phyloP scores from a whole-genome alignment of 2,797 vertebrate species.

The Nyctalus aviator region DNA sequence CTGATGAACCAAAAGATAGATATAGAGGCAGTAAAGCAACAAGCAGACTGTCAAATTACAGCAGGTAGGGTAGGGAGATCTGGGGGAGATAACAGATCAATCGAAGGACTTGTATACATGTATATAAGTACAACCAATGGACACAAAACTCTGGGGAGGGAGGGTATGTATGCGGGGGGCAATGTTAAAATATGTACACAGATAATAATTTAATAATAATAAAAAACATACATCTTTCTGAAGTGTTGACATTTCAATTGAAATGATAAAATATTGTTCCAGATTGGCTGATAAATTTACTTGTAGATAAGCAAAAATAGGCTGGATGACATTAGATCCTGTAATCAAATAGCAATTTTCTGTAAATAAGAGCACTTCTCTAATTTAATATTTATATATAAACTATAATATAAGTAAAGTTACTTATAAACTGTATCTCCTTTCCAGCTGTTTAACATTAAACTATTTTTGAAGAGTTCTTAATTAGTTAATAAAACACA shows the following conservation, averaged over 20 bases:
- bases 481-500: background rate
- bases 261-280: slow-evolving; percentile 55
- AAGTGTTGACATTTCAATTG: slow-evolving; percentile 44
- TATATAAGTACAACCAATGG: too few relatives aligned
- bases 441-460: background rate
- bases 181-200: too few relatives aligned
- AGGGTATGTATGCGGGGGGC: too few relatives aligned
- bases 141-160: too few relatives aligned
- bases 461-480: background rate
- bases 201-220: too few relatives aligned
- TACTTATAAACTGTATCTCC: background rate
- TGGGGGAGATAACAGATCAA: too few relatives aligned
- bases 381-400: slow-evolving; percentile 14
- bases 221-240: background rate
- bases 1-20: too few relatives aligned
- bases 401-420: background rate
- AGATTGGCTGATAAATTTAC: background rate
- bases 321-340: background rate
- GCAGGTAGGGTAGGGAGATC: too few relatives aligned
- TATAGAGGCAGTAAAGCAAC: too few relatives aligned
- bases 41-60: too few relatives aligned
- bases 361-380: background rate
- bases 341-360: background rate
- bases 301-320: slow-evolving; percentile 51
- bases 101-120: too few relatives aligned